Base-by-base conservation (phyloP, 2,888 invertebrate species). In the Meloe dianella region DNA sequence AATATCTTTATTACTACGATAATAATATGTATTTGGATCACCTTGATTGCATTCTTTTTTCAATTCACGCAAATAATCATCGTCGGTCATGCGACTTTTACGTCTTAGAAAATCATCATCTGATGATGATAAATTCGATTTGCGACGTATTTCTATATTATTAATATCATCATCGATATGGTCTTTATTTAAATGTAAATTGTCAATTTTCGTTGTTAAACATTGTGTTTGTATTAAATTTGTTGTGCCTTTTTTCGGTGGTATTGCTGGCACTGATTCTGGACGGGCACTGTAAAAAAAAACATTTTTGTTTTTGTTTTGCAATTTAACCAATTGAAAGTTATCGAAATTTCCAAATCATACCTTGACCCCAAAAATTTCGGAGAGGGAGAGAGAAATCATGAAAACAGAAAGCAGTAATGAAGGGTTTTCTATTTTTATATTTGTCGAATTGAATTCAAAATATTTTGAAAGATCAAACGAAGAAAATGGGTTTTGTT, bases 1-100 rank as follows among this genome's bases (percentile, higher is more conserved):
- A 60, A 97, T 90, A 82, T 96, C 95, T 79, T 92, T 92, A 71
- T 91, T 88, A 71, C 86, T 85, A 71, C 92, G 89, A 72, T 91
- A 89, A 82, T 96, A 97, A 72, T 93, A 89, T 24, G 90, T 86
- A 71, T 90, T 87, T 0, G 97, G 96, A 85, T 97, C 91, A 63
- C 91, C 92, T 10, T 89, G 87, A 80, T 93, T 93, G 76, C 96
- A 96, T 78, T 96, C 92, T 71, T 87, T 88, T 72, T 88, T 86
- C 63, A 97, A 84, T 77, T 93, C 92, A 10, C 88, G 66, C 72
- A 84, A 89, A 81, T 93, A 94, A 32, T 93, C 90, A 57, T 89
- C 90, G 79, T 94, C 93, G 27, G 86, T 87, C 77, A 91, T 83
- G 41, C 86, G 86, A 14, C 77, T 79, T 71, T 77, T 79, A 24